phyloP scores from a whole-genome alignment of 2,113 vertebrate genomes.

The Galbula dea region DNA sequence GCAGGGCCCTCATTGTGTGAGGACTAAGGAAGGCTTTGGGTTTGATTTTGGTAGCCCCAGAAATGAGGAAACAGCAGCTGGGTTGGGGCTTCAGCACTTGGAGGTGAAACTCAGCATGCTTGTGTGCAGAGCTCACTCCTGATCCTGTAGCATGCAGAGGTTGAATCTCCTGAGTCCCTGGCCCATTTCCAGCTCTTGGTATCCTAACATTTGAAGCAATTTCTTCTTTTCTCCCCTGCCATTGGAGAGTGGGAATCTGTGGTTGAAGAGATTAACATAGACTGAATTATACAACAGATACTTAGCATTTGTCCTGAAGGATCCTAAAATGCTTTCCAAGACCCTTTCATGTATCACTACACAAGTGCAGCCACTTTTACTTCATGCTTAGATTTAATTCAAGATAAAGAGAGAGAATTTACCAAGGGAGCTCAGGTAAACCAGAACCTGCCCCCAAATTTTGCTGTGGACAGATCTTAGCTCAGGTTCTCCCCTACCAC shows the following conservation, averaged over 20 bases:
- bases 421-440: neutral
- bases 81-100: neutral
- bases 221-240: neutral
- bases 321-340: conserved; percentile 14
- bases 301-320: conserved; percentile 46
- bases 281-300: conserved; percentile 25
- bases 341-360: neutral
- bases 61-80: neutral
- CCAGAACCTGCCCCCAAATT: fast-evolving
- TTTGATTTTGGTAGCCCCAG: neutral
- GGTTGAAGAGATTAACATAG: conserved; percentile 13
- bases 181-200: neutral
- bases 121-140: neutral
- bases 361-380: neutral
- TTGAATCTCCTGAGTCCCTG: no score
- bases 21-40: neutral
- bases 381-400: neutral
- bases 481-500: neutral
- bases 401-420: neutral
- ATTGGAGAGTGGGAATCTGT: neutral
- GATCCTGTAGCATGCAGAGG: neutral
- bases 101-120: neutral
- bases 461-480: fast-evolving
- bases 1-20: neutral
- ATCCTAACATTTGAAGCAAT: neutral